These are phyloP conservation scores for Micrastur ruficollis DNA, from an alignment of 2,797 vertebrate species.

Conservation along the genomic window DNA sequence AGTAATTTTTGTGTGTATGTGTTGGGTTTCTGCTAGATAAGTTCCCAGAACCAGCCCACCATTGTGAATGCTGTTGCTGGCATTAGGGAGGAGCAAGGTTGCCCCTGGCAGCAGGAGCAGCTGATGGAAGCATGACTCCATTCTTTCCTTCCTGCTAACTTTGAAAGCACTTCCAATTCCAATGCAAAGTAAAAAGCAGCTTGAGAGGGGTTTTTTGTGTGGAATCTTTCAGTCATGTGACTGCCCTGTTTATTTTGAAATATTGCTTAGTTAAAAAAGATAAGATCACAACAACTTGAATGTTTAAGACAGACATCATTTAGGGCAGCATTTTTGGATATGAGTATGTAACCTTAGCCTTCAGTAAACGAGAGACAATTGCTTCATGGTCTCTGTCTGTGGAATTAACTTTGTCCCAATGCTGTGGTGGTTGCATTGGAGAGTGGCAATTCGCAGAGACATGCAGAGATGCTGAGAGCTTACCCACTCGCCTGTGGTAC, in stretches of 20 bases:
- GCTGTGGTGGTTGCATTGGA: not conserved
- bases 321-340: not conserved
- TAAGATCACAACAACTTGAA: not conserved
- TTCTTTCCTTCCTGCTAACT: not conserved
- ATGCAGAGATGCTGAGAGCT: not conserved
- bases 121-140: accelerated
- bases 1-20: not conserved
- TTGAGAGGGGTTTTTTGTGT: not conserved
- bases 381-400: not conserved
- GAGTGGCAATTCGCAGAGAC: not conserved
- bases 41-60: not conserved
- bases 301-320: not conserved
- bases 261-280: not conserved
- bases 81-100: not conserved
- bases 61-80: not conserved
- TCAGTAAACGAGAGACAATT: not conserved
- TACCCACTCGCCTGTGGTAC: not conserved
- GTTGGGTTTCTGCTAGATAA: not conserved
- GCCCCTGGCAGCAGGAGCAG: not conserved
- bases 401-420: not conserved
- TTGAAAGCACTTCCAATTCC: not conserved
- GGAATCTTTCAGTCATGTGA: not conserved
- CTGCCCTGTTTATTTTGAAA: not conserved
- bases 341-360: not conserved
- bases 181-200: not conserved